phyloP scores from a whole-genome alignment of 1,140 invertebrate genomes.

The Drosophila pectinifera region DNA sequence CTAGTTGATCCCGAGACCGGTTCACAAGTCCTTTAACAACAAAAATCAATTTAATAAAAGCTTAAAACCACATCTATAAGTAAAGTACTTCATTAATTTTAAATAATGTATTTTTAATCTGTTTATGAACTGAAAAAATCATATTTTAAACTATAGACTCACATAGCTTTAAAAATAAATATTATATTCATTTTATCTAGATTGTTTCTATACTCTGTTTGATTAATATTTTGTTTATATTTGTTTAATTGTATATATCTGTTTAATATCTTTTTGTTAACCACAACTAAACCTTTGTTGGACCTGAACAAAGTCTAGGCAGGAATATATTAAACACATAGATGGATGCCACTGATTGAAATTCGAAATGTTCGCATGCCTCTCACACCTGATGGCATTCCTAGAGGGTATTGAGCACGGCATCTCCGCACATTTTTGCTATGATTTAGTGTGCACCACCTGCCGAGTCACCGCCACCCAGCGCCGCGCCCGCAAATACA shows the following conservation, averaged over 20 bases:
- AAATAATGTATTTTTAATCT: too few species aligned
- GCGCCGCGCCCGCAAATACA: constrained; percentile 70
- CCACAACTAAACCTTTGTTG: not conserved
- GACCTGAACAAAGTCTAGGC: not conserved
- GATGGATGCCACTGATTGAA: constrained; percentile 12
- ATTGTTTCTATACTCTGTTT: too few species aligned
- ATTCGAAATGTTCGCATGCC: not conserved
- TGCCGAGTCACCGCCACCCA: constrained; percentile 46
- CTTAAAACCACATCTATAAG: too few species aligned
- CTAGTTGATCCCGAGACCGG: not conserved
- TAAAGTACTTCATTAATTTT: too few species aligned
- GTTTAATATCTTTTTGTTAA: too few species aligned
- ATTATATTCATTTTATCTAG: too few species aligned
- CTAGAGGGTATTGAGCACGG: constrained; percentile 32
- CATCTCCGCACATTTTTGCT: constrained; percentile 46
- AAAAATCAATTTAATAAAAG: not conserved
- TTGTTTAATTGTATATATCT: too few species aligned
- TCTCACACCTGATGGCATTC: constrained; percentile 10
- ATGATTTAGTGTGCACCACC: constrained; percentile 77
- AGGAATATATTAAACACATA: not conserved
- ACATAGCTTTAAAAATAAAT: too few species aligned
- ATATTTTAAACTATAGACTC: too few species aligned
- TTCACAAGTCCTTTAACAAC: not conserved
- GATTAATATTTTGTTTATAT: too few species aligned
- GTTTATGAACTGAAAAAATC: too few species aligned